These are phyloP conservation scores for Athrips mouffetella DNA, from an alignment of 2,888 invertebrate species.

Conservation along the genomic window DNA sequence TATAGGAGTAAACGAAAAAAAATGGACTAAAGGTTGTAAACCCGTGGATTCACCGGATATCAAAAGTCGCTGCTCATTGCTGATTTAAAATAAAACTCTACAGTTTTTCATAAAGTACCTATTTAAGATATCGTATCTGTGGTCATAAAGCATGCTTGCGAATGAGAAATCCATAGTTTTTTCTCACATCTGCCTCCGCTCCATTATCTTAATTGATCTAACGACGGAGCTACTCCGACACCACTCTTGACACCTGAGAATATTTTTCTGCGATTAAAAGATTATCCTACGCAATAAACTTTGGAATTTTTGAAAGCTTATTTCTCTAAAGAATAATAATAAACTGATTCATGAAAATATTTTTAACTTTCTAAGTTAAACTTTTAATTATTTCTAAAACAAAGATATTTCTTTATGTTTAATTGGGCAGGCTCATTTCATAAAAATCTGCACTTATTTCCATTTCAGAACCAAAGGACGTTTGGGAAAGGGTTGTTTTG, in stretches of 20 bases:
- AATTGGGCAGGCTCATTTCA: no score
- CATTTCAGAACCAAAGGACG: no score
- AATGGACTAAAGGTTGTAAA: no score
- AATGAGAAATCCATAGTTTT: not conserved
- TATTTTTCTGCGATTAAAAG: not conserved
- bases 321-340: no score
- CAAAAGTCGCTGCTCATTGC: not conserved
- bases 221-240: conserved; percentile 1
- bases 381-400: no score
- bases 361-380: no score
- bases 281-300: not conserved
- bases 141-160: not conserved
- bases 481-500: not conserved
- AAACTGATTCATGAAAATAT: no score
- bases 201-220: conserved; percentile 11
- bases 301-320: not conserved
- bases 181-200: conserved; percentile 9
- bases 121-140: conserved; percentile 10
- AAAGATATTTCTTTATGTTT: no score
- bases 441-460: no score
- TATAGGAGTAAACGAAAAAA: no score
- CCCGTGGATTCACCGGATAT: conserved; percentile 2
- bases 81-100: not conserved
- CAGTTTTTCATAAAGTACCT: not conserved
- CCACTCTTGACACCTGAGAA: not conserved